Conservation (phyloP, 2,797 vertebrate genomes). For the Limosa lapponica region DNA sequence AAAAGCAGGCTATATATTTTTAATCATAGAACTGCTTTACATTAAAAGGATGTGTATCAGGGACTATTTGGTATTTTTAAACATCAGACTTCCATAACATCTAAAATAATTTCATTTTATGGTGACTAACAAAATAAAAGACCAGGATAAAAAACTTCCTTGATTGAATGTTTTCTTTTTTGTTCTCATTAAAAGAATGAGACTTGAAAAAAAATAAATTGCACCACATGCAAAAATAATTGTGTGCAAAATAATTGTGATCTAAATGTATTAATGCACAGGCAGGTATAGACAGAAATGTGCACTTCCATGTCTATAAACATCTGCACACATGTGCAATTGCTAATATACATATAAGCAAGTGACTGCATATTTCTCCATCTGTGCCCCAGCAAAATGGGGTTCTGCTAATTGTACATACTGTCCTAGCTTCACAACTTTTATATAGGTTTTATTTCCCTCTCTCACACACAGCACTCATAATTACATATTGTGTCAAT, state of each 20-base stretch:
- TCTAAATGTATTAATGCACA: neutral
- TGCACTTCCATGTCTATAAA: neutral
- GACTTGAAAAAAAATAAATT: neutral
- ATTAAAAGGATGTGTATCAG: neutral
- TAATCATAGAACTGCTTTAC: neutral
- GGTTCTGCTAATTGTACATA: neutral
- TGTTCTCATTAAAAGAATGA: neutral
- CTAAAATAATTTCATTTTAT: neutral
- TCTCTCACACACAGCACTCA: neutral
- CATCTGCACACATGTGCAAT: neutral
- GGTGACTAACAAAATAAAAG: neutral
- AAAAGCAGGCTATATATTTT: neutral
- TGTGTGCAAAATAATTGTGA: neutral
- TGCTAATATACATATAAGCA: neutral
- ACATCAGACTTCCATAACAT: neutral
- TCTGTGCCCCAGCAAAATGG: neutral
- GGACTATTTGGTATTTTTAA: neutral
- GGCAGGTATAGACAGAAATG: neutral
- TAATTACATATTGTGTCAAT: neutral
- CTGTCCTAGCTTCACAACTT: neutral
- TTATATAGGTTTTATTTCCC: neutral
- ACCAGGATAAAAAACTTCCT: neutral
- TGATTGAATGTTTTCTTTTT: neutral
- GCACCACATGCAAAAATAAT: neutral
- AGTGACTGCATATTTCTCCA: neutral